Conservation (phyloP, 2,888 invertebrate genomes). For the Tortricodes alternella region DNA sequence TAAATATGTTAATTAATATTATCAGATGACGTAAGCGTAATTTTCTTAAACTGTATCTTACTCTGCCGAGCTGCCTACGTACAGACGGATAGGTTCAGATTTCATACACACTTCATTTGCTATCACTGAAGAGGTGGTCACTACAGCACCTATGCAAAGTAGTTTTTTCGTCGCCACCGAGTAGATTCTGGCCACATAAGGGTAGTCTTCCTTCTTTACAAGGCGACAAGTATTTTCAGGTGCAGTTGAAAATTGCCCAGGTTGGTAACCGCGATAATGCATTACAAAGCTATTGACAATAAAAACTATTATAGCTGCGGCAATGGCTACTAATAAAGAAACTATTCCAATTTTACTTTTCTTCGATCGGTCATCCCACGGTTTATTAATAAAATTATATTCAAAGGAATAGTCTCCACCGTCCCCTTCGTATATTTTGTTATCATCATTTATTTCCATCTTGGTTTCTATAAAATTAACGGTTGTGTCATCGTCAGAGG, state of each 20-base stretch:
- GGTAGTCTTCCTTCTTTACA: conserved; percentile 56
- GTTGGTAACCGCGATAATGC: conserved; percentile 52
- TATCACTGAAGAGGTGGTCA: conserved; percentile 56
- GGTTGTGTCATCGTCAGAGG: not conserved
- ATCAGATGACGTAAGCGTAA: too few relatives aligned
- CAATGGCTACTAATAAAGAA: conserved; percentile 55
- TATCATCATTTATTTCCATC: conserved; percentile 46
- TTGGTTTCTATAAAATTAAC: conserved; percentile 26
- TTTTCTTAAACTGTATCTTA: conserved; percentile 49
- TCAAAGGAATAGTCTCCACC: conserved; percentile 50
- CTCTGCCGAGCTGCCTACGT: conserved; percentile 55
- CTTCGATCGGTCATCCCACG: conserved; percentile 67
- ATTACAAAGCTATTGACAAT: conserved; percentile 56
- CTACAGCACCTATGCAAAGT: conserved; percentile 66
- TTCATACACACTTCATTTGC: conserved; percentile 61
- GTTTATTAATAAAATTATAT: conserved; percentile 61
- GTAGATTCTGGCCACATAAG: conserved; percentile 63
- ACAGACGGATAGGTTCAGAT: conserved; percentile 59
- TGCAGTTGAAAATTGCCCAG: conserved; percentile 29
- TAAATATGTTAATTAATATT: too few relatives aligned
- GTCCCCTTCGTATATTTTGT: conserved; percentile 50
- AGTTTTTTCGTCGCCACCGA: conserved; percentile 56
- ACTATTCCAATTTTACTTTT: conserved; percentile 62
- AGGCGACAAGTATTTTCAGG: conserved; percentile 55
- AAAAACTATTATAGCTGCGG: conserved; percentile 50